phyloP scores from a whole-genome alignment of 2,797 vertebrate genomes.

The Lepidocolaptes lacrymiger region DNA sequence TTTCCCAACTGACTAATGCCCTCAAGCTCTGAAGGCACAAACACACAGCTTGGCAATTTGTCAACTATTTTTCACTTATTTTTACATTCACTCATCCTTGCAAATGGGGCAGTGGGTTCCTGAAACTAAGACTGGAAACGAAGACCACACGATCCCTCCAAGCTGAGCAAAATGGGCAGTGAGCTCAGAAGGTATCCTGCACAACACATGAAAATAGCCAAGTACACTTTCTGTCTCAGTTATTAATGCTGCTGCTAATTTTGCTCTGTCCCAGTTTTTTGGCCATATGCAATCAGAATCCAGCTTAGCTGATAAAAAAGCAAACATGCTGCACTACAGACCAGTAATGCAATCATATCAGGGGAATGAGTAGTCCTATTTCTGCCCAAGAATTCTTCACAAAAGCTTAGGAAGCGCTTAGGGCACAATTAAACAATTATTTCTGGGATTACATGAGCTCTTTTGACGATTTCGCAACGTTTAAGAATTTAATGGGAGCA shows the following conservation, averaged over 20 bases:
- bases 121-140: neutral
- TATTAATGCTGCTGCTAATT: neutral
- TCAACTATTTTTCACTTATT: neutral
- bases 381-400: neutral
- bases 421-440: neutral
- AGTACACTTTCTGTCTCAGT: neutral
- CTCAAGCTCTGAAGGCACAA: neutral
- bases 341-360: neutral
- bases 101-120: neutral
- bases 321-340: neutral
- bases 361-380: neutral
- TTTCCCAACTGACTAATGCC: neutral
- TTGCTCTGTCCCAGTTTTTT: neutral
- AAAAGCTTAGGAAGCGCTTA: neutral
- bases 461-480: neutral
- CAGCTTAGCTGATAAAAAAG: neutral
- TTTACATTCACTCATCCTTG: neutral
- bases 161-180: neutral
- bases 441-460: neutral
- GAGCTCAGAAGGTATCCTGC: neutral
- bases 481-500: neutral
- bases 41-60: neutral
- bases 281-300: neutral
- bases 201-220: neutral
- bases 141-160: neutral